Base-by-base conservation (phyloP, 2,888 invertebrate genomes). In the Synergus umbraculus region DNA sequence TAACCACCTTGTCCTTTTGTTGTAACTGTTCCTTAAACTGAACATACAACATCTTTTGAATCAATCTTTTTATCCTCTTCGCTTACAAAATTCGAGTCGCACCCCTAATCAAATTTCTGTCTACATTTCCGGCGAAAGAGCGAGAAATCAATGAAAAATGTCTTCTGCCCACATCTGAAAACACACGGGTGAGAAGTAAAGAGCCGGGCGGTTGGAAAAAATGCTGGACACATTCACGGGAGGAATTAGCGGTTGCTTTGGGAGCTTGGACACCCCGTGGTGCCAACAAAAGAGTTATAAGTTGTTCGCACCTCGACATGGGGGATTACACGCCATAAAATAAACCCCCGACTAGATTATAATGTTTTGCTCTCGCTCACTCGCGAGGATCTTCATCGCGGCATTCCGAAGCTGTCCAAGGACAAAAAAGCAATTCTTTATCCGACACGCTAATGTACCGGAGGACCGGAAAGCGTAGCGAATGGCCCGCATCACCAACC, bases 301-400 rank as follows among this genome's bases (percentile, higher is more conserved):
- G 88, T 86, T 89, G 88, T 91, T 91, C 91, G 90, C 91, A 90
- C 90, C 91, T 91, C 90, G 89, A 89, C 89, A 88, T 87, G 88
- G 89, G 86, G 88, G 89, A 90, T 91, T 91, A 90, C 89, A 90
- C 87, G 88, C 89, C 89, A 90, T 90, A 90, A 90, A 91, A 88
- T 89, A 90, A 91, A 89, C 87, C 87, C 86, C 86, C 85, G 86
- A 85, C 83, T 84, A 86, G 90, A 90, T 90, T 90, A 90, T 90
- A 90, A 90, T 90, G 89, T 90, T 89, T 88, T 87, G 87, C 88
- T 83, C 81, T 79, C 76, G 77, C 78, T 78, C 80, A 83, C 84
- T 43, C 69, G 79, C 79, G 76, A 76, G 80, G 81, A 66, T 63
- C 64, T 82, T 83, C 80, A 73, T 81, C 81, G 78, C 79, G 82